phyloP scores from a whole-genome alignment of 1,140 invertebrate species.

The Drosophila dunni region DNA sequence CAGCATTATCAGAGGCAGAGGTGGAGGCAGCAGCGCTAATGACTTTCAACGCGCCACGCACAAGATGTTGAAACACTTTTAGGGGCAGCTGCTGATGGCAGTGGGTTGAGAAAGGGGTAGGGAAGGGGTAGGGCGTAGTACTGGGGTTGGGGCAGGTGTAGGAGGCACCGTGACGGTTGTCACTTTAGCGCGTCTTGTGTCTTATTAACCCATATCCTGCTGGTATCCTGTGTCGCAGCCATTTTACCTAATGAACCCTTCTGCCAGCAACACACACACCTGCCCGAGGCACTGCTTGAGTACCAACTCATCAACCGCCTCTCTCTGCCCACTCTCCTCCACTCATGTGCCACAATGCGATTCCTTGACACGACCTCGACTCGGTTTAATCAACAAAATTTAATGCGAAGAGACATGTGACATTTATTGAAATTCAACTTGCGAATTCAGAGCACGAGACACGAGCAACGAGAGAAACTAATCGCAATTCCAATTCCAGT shows the following conservation, averaged over 20 bases:
- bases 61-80: conserved; percentile 58
- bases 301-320: conserved; percentile 1
- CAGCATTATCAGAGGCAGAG: no score
- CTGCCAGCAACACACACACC: conserved; percentile 27
- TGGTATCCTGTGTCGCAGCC: conserved; percentile 52
- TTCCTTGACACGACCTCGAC: conserved; percentile 36
- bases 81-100: conserved; percentile 1
- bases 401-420: conserved; percentile 65
- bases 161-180: conserved; percentile 27
- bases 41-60: conserved; percentile 66
- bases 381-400: conserved; percentile 76
- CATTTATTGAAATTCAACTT: conserved; percentile 76
- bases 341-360: conserved; percentile 22
- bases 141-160: background rate
- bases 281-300: conserved; percentile 20
- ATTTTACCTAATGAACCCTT: conserved; percentile 76
- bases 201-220: conserved; percentile 79
- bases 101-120: background rate
- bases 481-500: conserved; percentile 38
- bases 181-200: conserved; percentile 58
- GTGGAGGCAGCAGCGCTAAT: conserved; percentile 54
- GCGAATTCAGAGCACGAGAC: conserved; percentile 24
- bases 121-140: background rate
- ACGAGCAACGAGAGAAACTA: conserved; percentile 19
- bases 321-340: background rate